Conservation (phyloP, 1,140 invertebrate species). For the Drosophila miranda region DNA sequence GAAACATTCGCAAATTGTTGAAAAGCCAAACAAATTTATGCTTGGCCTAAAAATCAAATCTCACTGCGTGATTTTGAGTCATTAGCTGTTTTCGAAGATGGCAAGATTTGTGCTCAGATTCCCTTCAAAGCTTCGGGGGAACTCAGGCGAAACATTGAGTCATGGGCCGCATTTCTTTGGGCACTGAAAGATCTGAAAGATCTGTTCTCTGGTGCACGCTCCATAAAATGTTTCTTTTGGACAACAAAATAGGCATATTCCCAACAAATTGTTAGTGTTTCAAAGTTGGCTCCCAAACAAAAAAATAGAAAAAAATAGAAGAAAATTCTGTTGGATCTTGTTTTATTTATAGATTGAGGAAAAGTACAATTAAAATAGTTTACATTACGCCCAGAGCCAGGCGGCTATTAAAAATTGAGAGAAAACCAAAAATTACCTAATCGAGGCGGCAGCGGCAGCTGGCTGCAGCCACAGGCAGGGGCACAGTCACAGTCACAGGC, state of each 20-base stretch:
- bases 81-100: too few species aligned
- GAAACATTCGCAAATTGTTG: conserved; percentile 1
- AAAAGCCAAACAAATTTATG: too few species aligned
- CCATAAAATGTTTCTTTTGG: conserved; percentile 34
- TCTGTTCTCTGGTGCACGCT: conserved; percentile 1
- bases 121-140: too few species aligned
- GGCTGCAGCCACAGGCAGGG: conserved; percentile 27
- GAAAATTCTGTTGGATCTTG: conserved; percentile 3
- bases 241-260: conserved; percentile 22
- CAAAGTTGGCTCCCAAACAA: conserved; percentile 22
- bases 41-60: too few species aligned
- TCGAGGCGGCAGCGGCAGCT: conserved; percentile 45
- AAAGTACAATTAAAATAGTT: conserved; percentile 79
- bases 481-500: conserved; percentile 16
- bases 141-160: too few species aligned
- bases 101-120: too few species aligned
- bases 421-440: conserved; percentile 68
- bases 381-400: conserved; percentile 51
- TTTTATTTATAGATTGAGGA: conserved; percentile 59
- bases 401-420: conserved; percentile 64
- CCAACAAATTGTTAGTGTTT: conserved; percentile 40
- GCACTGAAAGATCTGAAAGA: too few species aligned
- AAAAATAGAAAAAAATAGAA: too few species aligned
- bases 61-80: too few species aligned
- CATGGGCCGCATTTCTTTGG: too few species aligned